Percentiles rank a stretch among this genome's conserved stretches.
Evolutionary conservation across 2,888 invertebrate species (phyloP).

Genomic region (Drosophila atripex): DNA sequence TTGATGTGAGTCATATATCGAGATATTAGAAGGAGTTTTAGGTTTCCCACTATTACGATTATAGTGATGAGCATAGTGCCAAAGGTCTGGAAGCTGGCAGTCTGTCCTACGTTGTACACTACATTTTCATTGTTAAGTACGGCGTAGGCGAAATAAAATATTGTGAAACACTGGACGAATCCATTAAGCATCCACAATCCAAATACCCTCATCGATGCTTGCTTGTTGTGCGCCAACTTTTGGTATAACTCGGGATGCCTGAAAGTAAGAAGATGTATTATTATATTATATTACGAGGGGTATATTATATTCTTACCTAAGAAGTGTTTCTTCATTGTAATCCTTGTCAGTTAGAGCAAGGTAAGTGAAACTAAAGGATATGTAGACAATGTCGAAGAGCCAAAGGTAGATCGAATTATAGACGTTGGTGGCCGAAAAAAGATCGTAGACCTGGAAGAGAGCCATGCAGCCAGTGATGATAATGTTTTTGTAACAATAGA

Average conservation of each 20-base stretch:
- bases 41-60: conserved; percentile 85
- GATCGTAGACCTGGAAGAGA: conserved; percentile 85
- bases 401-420: conserved; percentile 90
- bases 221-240: conserved; percentile 86
- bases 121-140: conserved; percentile 84
- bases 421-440: conserved; percentile 87
- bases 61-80: conserved; percentile 86
- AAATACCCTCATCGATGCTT: conserved; percentile 87
- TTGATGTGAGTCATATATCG: conserved; percentile 85
- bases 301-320: conserved; percentile 79
- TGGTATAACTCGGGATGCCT: conserved; percentile 88
- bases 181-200: conserved; percentile 86
- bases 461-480: conserved; percentile 88
- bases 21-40: conserved; percentile 86
- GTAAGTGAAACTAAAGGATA: conserved; percentile 89
- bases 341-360: conserved; percentile 90
- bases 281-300: not conserved
- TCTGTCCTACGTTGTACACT: conserved; percentile 84
- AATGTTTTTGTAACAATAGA: conserved; percentile 93
- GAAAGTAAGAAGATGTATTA: conserved; percentile 1
- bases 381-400: conserved; percentile 89
- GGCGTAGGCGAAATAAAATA: conserved; percentile 85
- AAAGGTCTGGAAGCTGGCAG: conserved; percentile 85
- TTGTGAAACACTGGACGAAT: conserved; percentile 87
- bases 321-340: conserved; percentile 85